A percentile compares a stretch with the other conserved stretches of the same genome.
Conservation (phyloP, 1,140 invertebrate genomes). For the Andricus grossulariae region DNA sequence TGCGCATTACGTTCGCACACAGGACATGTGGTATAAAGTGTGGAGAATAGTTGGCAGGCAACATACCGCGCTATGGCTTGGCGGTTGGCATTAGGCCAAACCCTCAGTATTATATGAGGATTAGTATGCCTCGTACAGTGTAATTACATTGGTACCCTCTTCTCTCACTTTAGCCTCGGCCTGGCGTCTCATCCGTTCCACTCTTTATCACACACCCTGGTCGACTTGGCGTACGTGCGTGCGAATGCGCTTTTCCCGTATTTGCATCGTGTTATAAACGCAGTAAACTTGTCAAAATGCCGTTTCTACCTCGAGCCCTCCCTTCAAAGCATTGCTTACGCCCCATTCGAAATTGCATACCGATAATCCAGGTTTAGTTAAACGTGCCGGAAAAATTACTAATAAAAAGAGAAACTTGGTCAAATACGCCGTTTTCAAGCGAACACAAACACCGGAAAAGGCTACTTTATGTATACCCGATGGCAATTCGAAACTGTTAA, state of each 20-base stretch:
- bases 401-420: too few species aligned
- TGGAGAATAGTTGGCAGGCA: conserved; percentile 10
- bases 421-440: too few species aligned
- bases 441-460: too few species aligned
- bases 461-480: too few species aligned
- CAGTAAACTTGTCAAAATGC: neutral
- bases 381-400: too few species aligned
- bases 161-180: neutral
- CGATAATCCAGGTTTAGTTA: too few species aligned
- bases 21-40: conserved; percentile 1
- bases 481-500: too few species aligned
- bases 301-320: too few species aligned
- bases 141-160: conserved; percentile 17
- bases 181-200: conserved; percentile 15
- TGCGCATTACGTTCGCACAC: neutral
- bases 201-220: conserved; percentile 17
- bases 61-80: conserved; percentile 9
- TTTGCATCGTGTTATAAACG: neutral
- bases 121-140: conserved; percentile 8
- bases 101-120: conserved; percentile 23
- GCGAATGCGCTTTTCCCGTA: neutral
- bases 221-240: neutral
- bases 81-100: conserved; percentile 16
- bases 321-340: too few species aligned
- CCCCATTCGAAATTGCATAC: too few species aligned